A percentile compares a stretch with the other conserved stretches of the same genome.
These are phyloP conservation scores for Cenopis cana DNA, from an alignment of 2,888 invertebrate species.

Conservation along the genomic window DNA sequence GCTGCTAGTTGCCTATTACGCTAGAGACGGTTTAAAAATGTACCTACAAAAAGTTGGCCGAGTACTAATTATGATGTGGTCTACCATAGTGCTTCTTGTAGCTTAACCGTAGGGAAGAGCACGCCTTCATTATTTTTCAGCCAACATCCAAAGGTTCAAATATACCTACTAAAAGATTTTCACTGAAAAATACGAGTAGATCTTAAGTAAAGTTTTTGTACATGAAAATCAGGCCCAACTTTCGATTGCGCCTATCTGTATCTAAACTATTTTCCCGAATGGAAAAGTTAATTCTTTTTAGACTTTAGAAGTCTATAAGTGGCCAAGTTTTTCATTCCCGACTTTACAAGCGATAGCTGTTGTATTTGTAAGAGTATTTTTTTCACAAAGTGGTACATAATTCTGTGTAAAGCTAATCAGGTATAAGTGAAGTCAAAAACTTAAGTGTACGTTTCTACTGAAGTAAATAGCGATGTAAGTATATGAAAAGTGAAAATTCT, in stretches of 20 bases:
- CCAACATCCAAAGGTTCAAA: background rate
- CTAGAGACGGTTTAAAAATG: too few species aligned
- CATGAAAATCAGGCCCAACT: background rate
- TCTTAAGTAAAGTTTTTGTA: background rate
- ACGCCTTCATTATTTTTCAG: constrained; percentile 11
- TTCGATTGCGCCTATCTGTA: constrained; percentile 15
- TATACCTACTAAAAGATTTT: background rate
- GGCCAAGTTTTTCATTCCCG: background rate
- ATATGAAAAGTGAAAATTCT: background rate
- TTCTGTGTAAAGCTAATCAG: background rate
- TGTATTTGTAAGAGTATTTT: constrained; percentile 9
- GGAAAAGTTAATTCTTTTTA: background rate
- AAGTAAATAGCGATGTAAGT: background rate
- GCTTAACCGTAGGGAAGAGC: background rate
- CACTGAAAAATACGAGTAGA: background rate
- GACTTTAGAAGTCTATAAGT: background rate
- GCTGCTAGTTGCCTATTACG: too few species aligned
- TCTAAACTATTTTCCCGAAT: constrained; percentile 22
- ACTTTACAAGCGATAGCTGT: constrained; percentile 6
- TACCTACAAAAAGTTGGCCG: too few species aligned
- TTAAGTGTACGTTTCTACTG: constrained; percentile 7
- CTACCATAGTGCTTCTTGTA: background rate
- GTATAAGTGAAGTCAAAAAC: constrained; percentile 8
- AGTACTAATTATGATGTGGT: too few species aligned
- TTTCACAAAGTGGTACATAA: constrained; percentile 2